Evolutionary conservation across 2,113 vertebrate species (phyloP).

Genomic region (Sorex araneus): DNA sequence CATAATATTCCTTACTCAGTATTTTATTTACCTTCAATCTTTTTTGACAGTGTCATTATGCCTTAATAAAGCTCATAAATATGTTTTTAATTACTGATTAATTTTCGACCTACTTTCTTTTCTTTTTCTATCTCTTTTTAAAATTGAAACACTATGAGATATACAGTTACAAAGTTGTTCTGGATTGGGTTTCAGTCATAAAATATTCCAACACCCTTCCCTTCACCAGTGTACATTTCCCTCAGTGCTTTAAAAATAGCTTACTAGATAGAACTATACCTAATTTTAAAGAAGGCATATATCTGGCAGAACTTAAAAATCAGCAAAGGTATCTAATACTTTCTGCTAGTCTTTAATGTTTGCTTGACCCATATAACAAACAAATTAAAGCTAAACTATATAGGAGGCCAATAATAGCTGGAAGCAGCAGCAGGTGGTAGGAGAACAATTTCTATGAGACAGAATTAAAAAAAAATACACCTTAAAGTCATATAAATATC

Average conservation of each 20-base stretch:
- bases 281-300: neutral
- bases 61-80: too few species aligned
- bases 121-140: too few species aligned
- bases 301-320: neutral
- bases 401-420: neutral
- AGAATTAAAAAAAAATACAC: conserved; percentile 27
- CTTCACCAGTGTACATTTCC: too few species aligned
- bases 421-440: neutral
- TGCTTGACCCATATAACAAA: neutral
- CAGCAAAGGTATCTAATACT: neutral
- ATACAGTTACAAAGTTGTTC: too few species aligned
- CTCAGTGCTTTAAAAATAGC: neutral
- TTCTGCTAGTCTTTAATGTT: neutral
- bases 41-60: too few species aligned
- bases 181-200: too few species aligned
- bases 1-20: neutral
- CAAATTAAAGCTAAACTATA: neutral
- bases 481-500: neutral
- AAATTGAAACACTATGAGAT: too few species aligned
- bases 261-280: neutral
- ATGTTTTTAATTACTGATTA: too few species aligned
- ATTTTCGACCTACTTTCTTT: too few species aligned
- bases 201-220: too few species aligned
- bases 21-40: neutral
- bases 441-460: neutral